Evolutionary conservation across 2,888 invertebrate species (phyloP).

Genomic region (Tanytarsus gracilentus): DNA sequence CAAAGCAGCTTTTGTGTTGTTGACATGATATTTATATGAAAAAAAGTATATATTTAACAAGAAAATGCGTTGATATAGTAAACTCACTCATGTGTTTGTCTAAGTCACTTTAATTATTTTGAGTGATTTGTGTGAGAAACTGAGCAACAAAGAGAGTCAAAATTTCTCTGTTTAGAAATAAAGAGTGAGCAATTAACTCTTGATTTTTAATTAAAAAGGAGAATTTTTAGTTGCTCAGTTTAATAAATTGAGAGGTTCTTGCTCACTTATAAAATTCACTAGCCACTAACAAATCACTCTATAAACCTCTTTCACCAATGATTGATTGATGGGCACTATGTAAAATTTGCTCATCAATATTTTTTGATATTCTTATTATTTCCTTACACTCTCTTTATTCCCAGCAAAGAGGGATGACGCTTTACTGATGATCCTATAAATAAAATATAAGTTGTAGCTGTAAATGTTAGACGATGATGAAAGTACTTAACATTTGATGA

Average conservation of each 20-base stretch:
- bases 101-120: constrained; percentile 1
- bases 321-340: neutral
- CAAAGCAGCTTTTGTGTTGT: too few relatives aligned
- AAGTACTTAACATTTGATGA: neutral
- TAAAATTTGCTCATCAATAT: neutral
- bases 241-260: too few relatives aligned
- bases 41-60: neutral
- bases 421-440: neutral
- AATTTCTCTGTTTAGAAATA: neutral
- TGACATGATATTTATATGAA: too few relatives aligned
- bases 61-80: neutral
- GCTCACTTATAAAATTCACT: too few relatives aligned
- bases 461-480: constrained; percentile 21
- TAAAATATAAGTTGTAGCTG: constrained; percentile 22
- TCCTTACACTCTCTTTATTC: neutral
- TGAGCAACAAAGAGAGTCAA: neutral
- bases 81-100: neutral
- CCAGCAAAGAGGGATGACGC: neutral
- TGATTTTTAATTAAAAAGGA: neutral
- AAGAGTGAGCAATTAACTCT: neutral
- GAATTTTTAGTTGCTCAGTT: too few relatives aligned
- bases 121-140: neutral
- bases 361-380: neutral
- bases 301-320: too few relatives aligned
- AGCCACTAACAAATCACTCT: too few relatives aligned